Evolutionary conservation across 1,140 invertebrate species (phyloP).

Genomic region (Zeugodacus cucurbitae): DNA sequence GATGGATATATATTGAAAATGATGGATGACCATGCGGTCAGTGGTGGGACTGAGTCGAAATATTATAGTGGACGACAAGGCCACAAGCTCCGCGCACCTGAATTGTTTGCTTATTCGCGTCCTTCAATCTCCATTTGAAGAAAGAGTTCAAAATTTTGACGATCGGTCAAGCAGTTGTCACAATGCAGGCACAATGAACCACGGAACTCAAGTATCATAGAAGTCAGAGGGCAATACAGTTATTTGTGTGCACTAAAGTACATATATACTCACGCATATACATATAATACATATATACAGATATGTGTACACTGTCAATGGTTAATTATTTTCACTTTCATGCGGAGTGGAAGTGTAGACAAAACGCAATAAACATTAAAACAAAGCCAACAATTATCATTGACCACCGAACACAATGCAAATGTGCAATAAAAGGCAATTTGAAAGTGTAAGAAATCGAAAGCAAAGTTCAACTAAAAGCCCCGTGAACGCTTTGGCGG

Average conservation of each 20-base stretch:
- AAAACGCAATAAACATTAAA: not conserved
- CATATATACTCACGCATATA: not conserved
- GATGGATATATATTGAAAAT: not conserved
- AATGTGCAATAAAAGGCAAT: conserved; percentile 11
- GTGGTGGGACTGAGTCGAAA: not conserved
- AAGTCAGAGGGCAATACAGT: not conserved
- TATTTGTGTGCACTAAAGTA: not conserved
- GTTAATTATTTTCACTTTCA: not conserved
- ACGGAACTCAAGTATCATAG: not conserved
- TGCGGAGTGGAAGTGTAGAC: not conserved
- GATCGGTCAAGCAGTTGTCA: too few species aligned
- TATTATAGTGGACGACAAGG: not conserved
- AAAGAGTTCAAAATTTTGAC: too few species aligned
- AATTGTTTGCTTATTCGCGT: too few species aligned
- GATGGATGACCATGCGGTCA: not conserved
- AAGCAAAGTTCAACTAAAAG: conserved; percentile 24
- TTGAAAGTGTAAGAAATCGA: conserved; percentile 11
- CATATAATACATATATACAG: not conserved
- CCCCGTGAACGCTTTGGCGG: not conserved
- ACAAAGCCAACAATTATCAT: not conserved
- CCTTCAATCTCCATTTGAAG: too few species aligned
- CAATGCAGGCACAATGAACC: too few species aligned
- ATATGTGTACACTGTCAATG: not conserved
- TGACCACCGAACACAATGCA: not conserved
- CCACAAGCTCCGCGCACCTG: not conserved